Conservation (phyloP, 1,140 invertebrate genomes). For the Macrosteles quadrilineatus region DNA sequence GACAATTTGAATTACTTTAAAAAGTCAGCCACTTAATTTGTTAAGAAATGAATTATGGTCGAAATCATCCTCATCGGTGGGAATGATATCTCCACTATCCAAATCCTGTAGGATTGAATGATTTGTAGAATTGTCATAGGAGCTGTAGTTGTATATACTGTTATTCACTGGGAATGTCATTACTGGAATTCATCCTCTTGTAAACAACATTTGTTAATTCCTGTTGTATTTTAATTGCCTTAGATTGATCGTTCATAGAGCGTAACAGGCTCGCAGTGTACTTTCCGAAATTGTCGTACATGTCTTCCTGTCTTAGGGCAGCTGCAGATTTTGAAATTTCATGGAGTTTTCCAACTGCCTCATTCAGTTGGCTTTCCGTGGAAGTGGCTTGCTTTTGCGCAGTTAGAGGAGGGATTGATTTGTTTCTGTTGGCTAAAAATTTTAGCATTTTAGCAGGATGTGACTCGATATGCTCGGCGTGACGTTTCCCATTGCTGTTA, state of each 20-base stretch:
- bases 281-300: conserved; percentile 6
- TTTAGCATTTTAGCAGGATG: not conserved
- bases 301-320: not conserved
- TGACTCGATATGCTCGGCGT: not conserved
- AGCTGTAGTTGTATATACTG: not conserved
- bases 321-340: not conserved
- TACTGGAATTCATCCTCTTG: not conserved
- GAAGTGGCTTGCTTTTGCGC: not conserved
- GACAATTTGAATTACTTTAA: no score
- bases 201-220: not conserved
- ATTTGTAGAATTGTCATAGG: not conserved
- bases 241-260: not conserved
- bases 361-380: not conserved
- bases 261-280: not conserved
- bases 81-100: not conserved
- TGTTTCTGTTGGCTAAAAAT: not conserved
- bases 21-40: no score
- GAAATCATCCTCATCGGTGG: not conserved
- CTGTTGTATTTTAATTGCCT: not conserved
- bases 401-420: not conserved
- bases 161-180: not conserved
- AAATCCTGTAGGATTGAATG: not conserved
- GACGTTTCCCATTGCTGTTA: not conserved
- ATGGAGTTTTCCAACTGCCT: not conserved
- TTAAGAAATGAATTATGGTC: not conserved